A percentile compares a stretch with the other conserved stretches of the same genome.
phyloP scores from a whole-genome alignment of 1,140 invertebrate species.

The Luehdorfia chinensis region DNA sequence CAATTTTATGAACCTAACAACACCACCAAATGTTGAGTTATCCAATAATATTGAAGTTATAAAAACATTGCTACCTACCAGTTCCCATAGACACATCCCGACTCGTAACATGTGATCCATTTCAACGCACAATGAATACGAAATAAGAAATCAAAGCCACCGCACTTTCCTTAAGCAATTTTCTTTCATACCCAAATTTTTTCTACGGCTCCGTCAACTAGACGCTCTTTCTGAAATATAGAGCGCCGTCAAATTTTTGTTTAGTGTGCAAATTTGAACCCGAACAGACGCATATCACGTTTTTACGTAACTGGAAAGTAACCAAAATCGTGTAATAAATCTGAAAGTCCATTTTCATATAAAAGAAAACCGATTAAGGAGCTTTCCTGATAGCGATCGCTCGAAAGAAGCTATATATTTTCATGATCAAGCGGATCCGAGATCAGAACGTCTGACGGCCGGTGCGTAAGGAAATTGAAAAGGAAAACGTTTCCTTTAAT shows the following conservation, averaged over 20 bases:
- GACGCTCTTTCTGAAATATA: slow-evolving; percentile 52
- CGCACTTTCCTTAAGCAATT: slow-evolving; percentile 63
- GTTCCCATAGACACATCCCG: slow-evolving; percentile 3
- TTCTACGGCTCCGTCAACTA: slow-evolving; percentile 43
- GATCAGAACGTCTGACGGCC: slow-evolving; percentile 65
- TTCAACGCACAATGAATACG: slow-evolving; percentile 67
- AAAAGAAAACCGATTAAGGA: slow-evolving; percentile 76
- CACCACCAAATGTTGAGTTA: no score
- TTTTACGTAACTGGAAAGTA: slow-evolving; percentile 55
- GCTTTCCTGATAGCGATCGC: slow-evolving; percentile 71
- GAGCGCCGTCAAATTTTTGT: slow-evolving; percentile 59
- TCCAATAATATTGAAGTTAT: no score
- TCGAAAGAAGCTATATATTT: slow-evolving; percentile 75
- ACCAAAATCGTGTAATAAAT: slow-evolving; percentile 72
- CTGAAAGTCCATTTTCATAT: slow-evolving; percentile 74
- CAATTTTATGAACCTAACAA: no score
- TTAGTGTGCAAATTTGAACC: slow-evolving; percentile 62
- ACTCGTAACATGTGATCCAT: slow-evolving; percentile 45
- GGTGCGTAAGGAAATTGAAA: slow-evolving; percentile 70
- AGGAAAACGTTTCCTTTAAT: slow-evolving; percentile 61
- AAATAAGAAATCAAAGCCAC: slow-evolving; percentile 71
- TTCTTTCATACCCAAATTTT: slow-evolving; percentile 68
- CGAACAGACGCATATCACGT: slow-evolving; percentile 58
- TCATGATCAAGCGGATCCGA: slow-evolving; percentile 71
- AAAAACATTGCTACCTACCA: no score